Base-by-base conservation (phyloP, 2,888 invertebrate species). In the Drosophila formosana region DNA sequence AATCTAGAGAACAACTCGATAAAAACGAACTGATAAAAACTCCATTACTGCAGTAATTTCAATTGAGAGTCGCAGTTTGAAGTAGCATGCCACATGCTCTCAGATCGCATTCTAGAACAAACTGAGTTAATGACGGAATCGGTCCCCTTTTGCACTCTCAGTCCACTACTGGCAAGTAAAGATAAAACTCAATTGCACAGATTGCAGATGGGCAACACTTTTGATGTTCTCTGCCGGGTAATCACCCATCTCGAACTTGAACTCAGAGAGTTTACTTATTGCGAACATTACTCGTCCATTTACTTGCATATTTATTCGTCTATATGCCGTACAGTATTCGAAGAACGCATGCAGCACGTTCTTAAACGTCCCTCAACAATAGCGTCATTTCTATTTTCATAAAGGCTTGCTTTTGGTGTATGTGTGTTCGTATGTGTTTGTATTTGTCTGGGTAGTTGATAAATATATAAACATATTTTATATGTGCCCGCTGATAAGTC, bases 351-450 rank as follows among this genome's bases (percentile, higher is more conserved):
- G 23, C 5, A 72, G 74, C 72, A 62, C 53, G 26, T 67, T 72
- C 43, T 61, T 53, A 9, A 52, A 49, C 18, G 50, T 58, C 66
- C 62, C 80, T 68, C 52, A 60, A 70, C 41, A 65, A 75, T 85
- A 80, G 63, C 84, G 84, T 84, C 83, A 88, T 88, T 86, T 89
- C 86, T 88, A 89, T 86, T 88, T 89, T 75, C 70, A 85, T 75
- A 61, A 78, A 83, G 81, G 75, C 87, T 81, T 74, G 61, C 13
- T 66, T 71, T n/a, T 49, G 58, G 63, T 72, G 28, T 72, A 43
- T 63, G 57, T 61, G 47, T 62, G 47, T 61, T 11, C 41, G n/a
- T 64, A n/a, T 61, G 28, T 58, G 80, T 50, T 63, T 57, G 81
- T 26, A n/a, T 61, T 52, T 43, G 80, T 67, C 58, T 80, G 64